Conservation (phyloP, 2,888 invertebrate genomes). For the Elegia similella region DNA sequence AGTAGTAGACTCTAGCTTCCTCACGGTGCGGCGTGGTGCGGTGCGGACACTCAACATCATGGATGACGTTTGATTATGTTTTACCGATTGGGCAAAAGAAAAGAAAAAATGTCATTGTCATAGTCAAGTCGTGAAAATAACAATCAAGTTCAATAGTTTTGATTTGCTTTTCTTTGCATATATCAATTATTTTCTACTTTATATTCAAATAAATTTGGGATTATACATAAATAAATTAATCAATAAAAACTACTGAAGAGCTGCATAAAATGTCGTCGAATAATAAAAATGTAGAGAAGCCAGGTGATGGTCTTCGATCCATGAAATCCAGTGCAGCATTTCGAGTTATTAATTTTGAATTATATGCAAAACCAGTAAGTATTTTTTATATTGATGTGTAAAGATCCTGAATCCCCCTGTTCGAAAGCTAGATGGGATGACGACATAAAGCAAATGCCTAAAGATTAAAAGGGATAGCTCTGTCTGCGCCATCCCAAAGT, state of each 20-base stretch:
- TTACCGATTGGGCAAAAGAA: too few species aligned
- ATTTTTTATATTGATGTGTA: not conserved
- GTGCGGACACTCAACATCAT: too few species aligned
- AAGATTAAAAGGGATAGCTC: too few species aligned
- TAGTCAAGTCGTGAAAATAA: not conserved
- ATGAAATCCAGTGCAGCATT: conserved; percentile 88
- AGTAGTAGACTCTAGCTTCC: too few species aligned
- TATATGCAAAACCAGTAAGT: conserved; percentile 94
- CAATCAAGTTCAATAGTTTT: not conserved
- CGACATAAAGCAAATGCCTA: too few species aligned
- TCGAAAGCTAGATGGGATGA: too few species aligned
- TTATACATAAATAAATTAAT: too few species aligned
- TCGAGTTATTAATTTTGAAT: conserved; percentile 92
- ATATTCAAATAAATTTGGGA: not conserved
- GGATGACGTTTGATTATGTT: too few species aligned
- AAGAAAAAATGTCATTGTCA: not conserved
- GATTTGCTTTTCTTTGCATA: not conserved
- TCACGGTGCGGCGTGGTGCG: too few species aligned
- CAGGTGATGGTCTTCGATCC: conserved; percentile 90
- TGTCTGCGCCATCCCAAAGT: too few species aligned
- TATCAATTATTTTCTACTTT: not conserved
- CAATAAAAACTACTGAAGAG: too few species aligned
- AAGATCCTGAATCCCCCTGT: too few species aligned
- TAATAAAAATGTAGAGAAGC: conserved; percentile 56
- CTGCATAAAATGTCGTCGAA: conserved; percentile 23